phyloP scores from a whole-genome alignment of 1,140 invertebrate genomes.

The Trachymyrmex cornetzi region DNA sequence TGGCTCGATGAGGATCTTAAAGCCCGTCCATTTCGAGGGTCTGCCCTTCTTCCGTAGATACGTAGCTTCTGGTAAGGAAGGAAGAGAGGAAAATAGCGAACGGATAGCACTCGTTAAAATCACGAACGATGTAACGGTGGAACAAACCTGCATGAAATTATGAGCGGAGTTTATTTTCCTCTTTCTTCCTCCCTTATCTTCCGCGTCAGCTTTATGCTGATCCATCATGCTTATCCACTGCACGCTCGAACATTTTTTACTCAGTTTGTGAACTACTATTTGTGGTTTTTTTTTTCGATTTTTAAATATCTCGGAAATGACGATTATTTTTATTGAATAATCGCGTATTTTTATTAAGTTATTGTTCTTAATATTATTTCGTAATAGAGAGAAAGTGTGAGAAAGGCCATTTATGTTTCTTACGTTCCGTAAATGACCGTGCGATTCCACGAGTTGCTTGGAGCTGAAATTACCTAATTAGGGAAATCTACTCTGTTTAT shows the following conservation, averaged over 20 bases:
- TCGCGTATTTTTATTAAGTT: slow-evolving; percentile 18
- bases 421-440: slow-evolving; percentile 32
- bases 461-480: slow-evolving; percentile 58
- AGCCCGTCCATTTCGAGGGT: slow-evolving; percentile 57
- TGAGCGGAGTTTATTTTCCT: slow-evolving; percentile 45
- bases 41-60: slow-evolving; percentile 10
- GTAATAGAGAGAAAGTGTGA: background rate
- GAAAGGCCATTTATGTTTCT: background rate
- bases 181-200: slow-evolving; percentile 47
- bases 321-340: slow-evolving; percentile 11
- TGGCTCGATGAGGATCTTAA: slow-evolving; percentile 60
- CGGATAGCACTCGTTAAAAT: slow-evolving; percentile 62
- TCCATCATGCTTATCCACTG: slow-evolving; percentile 46
- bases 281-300: slow-evolving; percentile 1
- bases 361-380: background rate
- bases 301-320: slow-evolving; percentile 14
- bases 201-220: slow-evolving; percentile 40
- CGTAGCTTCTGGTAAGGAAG: slow-evolving; percentile 26
- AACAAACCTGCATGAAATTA: slow-evolving; percentile 60
- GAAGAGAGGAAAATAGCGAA: slow-evolving; percentile 51
- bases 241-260: slow-evolving; percentile 37
- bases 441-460: slow-evolving; percentile 39
- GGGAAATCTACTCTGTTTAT: slow-evolving; percentile 63
- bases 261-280: background rate
- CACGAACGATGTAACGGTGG: slow-evolving; percentile 48